Evolutionary conservation across 2,113 vertebrate species (phyloP).

Genomic region (Podocnemis expansa): DNA sequence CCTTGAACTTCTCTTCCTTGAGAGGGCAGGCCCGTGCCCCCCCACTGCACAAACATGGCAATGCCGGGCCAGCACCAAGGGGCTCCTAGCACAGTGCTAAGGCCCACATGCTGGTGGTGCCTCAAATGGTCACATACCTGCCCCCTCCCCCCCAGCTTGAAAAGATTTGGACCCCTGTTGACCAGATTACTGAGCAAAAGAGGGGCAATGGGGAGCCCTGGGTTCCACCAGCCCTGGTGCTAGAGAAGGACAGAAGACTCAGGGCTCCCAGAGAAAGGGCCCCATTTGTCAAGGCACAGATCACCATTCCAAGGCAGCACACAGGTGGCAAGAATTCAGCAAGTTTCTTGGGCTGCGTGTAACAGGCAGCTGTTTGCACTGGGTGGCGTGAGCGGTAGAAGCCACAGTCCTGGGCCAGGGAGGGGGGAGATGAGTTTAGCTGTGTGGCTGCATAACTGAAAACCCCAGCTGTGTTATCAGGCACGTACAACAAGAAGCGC

Average conservation of each 20-base stretch:
- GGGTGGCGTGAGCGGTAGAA: neutral
- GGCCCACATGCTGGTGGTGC: neutral
- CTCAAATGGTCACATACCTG: neutral
- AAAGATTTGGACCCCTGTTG: neutral
- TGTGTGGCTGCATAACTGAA: fast-evolving
- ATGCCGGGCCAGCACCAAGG: neutral
- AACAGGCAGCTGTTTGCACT: neutral
- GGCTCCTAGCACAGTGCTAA: neutral
- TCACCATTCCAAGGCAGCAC: neutral
- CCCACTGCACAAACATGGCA: neutral
- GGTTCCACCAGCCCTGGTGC: neutral
- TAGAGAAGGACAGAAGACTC: neutral
- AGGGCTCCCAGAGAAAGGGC: fast-evolving
- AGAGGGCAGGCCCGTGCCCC: neutral
- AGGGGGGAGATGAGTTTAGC: fast-evolving
- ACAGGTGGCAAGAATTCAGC: neutral
- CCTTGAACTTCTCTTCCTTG: neutral
- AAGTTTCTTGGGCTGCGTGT: neutral
- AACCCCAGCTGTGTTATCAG: fast-evolving
- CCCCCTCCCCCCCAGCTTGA: neutral
- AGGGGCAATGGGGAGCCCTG: neutral
- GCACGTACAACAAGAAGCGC: neutral
- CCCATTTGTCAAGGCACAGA: fast-evolving
- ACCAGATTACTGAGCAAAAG: neutral
- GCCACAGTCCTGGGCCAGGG: neutral